Conservation (phyloP, 2,888 invertebrate species). For the Uloborus plumipes region DNA sequence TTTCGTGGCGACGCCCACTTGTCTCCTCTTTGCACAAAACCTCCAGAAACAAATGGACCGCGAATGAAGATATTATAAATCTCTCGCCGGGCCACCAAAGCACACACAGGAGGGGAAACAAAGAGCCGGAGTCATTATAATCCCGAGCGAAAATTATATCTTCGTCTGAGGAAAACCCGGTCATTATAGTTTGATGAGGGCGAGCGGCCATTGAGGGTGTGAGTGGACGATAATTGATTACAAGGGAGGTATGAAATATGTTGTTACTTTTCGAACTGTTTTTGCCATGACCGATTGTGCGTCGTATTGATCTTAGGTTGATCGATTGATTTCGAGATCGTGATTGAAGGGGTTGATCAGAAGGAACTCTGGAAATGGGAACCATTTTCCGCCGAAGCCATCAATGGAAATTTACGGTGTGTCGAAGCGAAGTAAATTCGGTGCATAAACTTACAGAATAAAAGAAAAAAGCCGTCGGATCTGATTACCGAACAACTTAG, state of each 20-base stretch:
- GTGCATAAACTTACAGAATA: no score
- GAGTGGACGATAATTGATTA: constrained; percentile 39
- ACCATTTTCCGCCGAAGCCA: no score
- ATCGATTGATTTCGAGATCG: constrained; percentile 24
- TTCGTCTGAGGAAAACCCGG: constrained; percentile 5
- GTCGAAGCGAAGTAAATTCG: no score
- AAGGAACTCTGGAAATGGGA: no score
- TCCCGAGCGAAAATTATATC: constrained; percentile 27
- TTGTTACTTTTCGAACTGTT: constrained; percentile 11
- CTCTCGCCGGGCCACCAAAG: neutral
- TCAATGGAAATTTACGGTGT: no score
- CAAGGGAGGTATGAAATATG: constrained; percentile 28
- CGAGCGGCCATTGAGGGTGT: constrained; percentile 31
- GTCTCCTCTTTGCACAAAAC: neutral
- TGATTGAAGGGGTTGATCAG: constrained; percentile 11
- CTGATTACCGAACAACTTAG: no score
- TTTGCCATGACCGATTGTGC: neutral
- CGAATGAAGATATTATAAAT: constrained; percentile 49
- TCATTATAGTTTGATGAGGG: constrained; percentile 23
- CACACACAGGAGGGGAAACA: constrained; percentile 9
- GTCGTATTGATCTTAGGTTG: constrained; percentile 31
- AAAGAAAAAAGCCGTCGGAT: no score
- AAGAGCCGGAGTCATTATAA: constrained; percentile 13
- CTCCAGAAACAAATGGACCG: constrained; percentile 15
- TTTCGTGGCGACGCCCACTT: constrained; percentile 30